phyloP scores from a whole-genome alignment of 2,113 vertebrate species.

The Paedocypris sp. region DNA sequence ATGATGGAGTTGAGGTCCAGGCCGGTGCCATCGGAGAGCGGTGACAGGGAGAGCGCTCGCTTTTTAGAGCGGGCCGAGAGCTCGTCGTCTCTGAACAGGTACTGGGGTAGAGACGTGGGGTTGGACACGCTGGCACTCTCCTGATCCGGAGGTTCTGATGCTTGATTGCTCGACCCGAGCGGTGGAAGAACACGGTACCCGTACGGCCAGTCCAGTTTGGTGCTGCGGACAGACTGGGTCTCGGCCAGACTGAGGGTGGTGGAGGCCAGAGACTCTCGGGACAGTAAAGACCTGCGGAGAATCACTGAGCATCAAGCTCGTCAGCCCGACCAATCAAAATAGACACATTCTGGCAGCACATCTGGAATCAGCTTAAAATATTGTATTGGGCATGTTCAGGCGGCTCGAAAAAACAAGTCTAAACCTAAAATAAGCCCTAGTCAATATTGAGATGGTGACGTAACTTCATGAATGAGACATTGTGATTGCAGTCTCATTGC shows the following conservation, averaged over 20 bases:
- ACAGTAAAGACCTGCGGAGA: constrained; percentile 71
- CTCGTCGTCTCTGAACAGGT: constrained; percentile 66
- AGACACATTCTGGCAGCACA: too few species aligned
- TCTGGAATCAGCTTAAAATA: too few species aligned
- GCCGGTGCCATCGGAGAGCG: constrained; percentile 80
- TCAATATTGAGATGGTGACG: too few species aligned
- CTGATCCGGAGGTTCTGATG: constrained; percentile 56
- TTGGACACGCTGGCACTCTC: constrained; percentile 62
- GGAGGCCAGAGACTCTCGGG: constrained; percentile 73
- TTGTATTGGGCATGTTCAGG: too few species aligned
- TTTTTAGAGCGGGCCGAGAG: constrained; percentile 70
- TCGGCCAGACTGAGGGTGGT: constrained; percentile 74
- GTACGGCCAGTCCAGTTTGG: constrained; percentile 76
- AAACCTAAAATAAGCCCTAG: too few species aligned
- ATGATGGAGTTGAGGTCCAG: constrained; percentile 88
- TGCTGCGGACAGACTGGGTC: constrained; percentile 67
- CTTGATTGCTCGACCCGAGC: constrained; percentile 57
- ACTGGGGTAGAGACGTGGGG: constrained; percentile 69
- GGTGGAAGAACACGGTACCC: constrained; percentile 68
- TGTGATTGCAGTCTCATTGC: too few species aligned
- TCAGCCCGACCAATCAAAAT: too few species aligned
- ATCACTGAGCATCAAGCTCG: background rate
- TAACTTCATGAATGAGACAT: too few species aligned
- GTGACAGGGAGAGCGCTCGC: constrained; percentile 74
- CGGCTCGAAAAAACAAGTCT: too few species aligned